These are phyloP conservation scores for Telmatherina bonti DNA, from an alignment of 2,797 vertebrate species.

Conservation along the genomic window DNA sequence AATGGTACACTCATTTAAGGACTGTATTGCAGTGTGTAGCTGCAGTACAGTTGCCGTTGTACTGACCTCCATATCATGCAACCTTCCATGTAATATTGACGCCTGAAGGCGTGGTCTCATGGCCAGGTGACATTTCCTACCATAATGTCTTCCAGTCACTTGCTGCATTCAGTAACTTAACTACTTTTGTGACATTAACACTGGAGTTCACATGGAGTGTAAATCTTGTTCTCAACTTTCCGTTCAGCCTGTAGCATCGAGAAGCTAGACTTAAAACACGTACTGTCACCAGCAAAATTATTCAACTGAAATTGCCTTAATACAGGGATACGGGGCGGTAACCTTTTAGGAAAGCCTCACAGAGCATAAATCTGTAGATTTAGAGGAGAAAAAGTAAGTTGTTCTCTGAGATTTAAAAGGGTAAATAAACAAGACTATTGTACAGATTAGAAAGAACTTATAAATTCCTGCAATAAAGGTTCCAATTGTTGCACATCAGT, in stretches of 20 bases:
- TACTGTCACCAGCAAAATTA: not conserved
- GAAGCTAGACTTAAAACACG: slow-evolving; percentile 65
- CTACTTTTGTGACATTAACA: slow-evolving; percentile 40
- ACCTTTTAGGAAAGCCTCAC: too few species aligned
- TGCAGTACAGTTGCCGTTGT: not conserved
- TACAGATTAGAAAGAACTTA: not conserved
- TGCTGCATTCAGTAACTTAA: slow-evolving; percentile 33
- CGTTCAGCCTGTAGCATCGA: slow-evolving; percentile 58
- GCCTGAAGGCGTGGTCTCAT: not conserved
- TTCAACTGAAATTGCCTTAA: not conserved
- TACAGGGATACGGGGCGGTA: too few species aligned
- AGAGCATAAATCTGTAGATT: not conserved
- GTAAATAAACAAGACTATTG: not conserved
- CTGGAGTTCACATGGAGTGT: not conserved
- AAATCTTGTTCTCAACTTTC: not conserved
- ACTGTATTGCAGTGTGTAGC: not conserved
- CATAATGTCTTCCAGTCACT: slow-evolving; percentile 14
- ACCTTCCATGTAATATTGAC: slow-evolving; percentile 26
- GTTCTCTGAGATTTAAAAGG: not conserved
- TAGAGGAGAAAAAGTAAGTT: not conserved
- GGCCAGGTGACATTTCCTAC: slow-evolving; percentile 38
- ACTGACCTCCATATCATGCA: slow-evolving; percentile 15
- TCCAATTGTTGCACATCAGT: too few species aligned
- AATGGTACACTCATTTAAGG: not conserved
- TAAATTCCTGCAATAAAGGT: too few species aligned